A percentile compares a stretch with the other conserved stretches of the same genome.
phyloP scores from a whole-genome alignment of 2,888 invertebrate species.

The Ypsolopha scabrella region DNA sequence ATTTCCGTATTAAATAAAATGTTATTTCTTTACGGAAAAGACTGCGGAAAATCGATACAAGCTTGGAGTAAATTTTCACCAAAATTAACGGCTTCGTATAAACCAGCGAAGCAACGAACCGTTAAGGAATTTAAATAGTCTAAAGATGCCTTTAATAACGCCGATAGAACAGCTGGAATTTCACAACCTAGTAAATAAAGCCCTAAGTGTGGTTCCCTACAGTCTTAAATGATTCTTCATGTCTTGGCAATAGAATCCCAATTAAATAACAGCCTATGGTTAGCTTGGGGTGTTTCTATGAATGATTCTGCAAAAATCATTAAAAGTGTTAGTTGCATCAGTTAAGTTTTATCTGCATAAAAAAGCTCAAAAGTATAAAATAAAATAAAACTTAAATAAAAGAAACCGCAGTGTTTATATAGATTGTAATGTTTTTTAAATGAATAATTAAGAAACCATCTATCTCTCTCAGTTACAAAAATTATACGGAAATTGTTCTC shows the following conservation, averaged over 20 bases:
- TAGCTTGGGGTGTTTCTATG: background rate
- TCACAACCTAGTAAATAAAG: constrained; percentile 1
- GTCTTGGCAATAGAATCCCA: background rate
- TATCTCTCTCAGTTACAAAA: no score
- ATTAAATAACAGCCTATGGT: background rate
- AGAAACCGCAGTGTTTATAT: background rate
- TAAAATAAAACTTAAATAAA: background rate
- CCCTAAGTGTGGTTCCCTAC: background rate
- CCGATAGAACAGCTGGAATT: constrained; percentile 13
- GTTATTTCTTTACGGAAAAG: no score
- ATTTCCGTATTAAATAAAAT: no score
- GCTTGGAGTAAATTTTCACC: constrained; percentile 52
- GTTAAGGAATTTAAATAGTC: constrained; percentile 68
- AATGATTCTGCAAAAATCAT: constrained; percentile 8
- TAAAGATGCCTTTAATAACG: constrained; percentile 48
- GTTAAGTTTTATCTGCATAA: background rate
- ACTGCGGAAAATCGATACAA: constrained; percentile 36
- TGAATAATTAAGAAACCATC: no score
- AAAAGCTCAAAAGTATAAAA: background rate
- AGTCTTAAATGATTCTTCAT: no score
- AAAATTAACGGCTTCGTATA: constrained; percentile 68
- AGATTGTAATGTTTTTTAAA: no score
- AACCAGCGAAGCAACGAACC: constrained; percentile 70
- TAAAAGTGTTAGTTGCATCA: constrained; percentile 5
- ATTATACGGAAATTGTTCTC: no score